Evolutionary conservation across 35 echinoderm and acorn worm species (phyloP).

Genomic region (Ptychodera flava): DNA sequence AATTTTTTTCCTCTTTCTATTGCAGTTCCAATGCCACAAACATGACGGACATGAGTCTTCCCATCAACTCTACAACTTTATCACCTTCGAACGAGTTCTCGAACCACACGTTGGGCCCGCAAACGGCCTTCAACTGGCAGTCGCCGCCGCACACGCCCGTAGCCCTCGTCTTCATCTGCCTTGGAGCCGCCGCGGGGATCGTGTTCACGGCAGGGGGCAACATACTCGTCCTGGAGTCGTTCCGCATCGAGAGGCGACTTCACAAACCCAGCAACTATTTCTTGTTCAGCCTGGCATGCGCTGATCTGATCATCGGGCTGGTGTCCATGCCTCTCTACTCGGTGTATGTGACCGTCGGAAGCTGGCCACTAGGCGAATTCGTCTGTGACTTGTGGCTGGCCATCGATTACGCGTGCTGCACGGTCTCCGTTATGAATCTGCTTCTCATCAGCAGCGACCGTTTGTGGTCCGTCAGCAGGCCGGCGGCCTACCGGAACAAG

Average conservation of each 20-base stretch:
- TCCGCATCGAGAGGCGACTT: constrained; percentile 81
- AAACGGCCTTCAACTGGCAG: neutral
- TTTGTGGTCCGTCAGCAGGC: constrained; percentile 91
- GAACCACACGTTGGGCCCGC: neutral
- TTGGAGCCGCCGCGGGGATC: constrained; percentile 68
- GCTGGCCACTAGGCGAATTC: constrained; percentile 84
- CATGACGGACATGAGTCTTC: no score
- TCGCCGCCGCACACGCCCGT: constrained; percentile 17
- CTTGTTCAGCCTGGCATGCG: constrained; percentile 85
- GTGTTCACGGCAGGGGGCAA: constrained; percentile 88
- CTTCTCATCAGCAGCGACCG: constrained; percentile 93
- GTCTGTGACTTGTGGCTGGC: constrained; percentile 95
- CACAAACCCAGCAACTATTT: constrained; percentile 99
- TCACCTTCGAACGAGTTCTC: no score
- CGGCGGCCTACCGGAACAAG: constrained; percentile 95
- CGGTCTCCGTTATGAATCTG: constrained; percentile 90
- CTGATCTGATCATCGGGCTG: constrained; percentile 92
- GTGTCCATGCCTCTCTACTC: constrained; percentile 98
- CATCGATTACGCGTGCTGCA: constrained; percentile 89
- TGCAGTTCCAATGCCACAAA: no score
- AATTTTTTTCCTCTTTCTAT: no score
- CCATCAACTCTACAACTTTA: no score
- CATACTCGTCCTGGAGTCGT: constrained; percentile 86
- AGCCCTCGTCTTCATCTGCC: constrained; percentile 68
- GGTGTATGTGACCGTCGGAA: constrained; percentile 73